A percentile compares a stretch with the other conserved stretches of the same genome.
phyloP scores from a whole-genome alignment of 2,888 invertebrate genomes.

The Nemotelus nigrinus region DNA sequence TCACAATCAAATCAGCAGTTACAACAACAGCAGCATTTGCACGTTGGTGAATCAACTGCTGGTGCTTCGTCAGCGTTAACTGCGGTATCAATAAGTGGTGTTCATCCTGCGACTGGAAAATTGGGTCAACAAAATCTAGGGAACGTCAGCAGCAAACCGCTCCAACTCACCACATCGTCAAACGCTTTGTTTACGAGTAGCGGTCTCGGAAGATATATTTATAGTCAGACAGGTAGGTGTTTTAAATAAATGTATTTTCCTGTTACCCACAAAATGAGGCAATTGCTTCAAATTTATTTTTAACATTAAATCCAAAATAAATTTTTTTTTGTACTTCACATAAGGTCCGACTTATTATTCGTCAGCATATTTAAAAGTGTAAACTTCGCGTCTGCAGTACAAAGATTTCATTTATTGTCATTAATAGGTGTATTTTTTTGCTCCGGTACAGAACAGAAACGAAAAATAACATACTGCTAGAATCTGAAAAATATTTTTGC shows the following conservation, averaged over 20 bases:
- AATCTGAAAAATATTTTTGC: too few relatives aligned
- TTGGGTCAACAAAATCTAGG: constrained; percentile 22
- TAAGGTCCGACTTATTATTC: too few relatives aligned
- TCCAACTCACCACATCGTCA: constrained; percentile 12
- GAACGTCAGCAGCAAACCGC: neutral
- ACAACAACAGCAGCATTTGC: constrained; percentile 9
- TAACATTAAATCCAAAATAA: too few relatives aligned
- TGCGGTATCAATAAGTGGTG: constrained; percentile 57
- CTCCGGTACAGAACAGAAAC: too few relatives aligned
- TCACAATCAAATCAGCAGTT: neutral
- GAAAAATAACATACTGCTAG: too few relatives aligned
- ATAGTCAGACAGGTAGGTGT: constrained; percentile 26
- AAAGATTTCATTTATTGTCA: too few relatives aligned
- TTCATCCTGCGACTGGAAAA: constrained; percentile 52
- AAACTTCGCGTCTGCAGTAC: too few relatives aligned
- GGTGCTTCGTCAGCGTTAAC: constrained; percentile 10
- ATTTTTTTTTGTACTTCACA: too few relatives aligned
- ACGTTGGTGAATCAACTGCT: constrained; percentile 17
- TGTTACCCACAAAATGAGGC: neutral
- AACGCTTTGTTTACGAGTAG: constrained; percentile 13
- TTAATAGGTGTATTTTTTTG: too few relatives aligned
- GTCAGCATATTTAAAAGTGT: too few relatives aligned
- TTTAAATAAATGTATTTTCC: neutral
- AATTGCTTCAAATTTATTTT: neutral
- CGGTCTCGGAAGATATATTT: constrained; percentile 7